Percentiles rank a stretch among this genome's conserved stretches.
Evolutionary conservation across 2,797 vertebrate species (phyloP).

Genomic region (Leptodactylus fallax): DNA sequence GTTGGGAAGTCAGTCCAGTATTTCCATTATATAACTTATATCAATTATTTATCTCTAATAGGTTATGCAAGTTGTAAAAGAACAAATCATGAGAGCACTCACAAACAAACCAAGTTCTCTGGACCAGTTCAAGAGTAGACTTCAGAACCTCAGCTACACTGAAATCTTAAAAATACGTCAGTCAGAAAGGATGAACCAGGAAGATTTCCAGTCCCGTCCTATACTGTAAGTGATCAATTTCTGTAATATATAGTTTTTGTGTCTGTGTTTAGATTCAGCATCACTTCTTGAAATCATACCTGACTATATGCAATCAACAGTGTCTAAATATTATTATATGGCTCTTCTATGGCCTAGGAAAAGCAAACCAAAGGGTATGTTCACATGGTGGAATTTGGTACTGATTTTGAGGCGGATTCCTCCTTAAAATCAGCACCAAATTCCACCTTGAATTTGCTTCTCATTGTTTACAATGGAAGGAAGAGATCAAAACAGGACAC

Average conservation of each 20-base stretch:
- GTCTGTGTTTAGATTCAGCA: no score
- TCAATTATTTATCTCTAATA: conserved; percentile 67
- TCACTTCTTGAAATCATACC: no score
- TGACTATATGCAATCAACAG: no score
- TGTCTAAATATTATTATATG: no score
- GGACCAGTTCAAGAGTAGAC: conserved; percentile 99
- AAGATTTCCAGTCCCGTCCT: conserved; percentile 98
- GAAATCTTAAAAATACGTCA: conserved; percentile 99
- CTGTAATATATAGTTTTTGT: not conserved
- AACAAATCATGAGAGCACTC: conserved; percentile 98
- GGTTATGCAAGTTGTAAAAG: conserved; percentile 99
- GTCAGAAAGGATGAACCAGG: conserved; percentile 99
- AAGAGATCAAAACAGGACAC: no score
- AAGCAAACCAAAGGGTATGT: no score
- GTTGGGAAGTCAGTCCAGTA: not conserved
- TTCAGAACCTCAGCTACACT: conserved; percentile 98
- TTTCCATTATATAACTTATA: conserved; percentile 52
- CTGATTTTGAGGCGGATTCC: no score
- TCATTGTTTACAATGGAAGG: no score
- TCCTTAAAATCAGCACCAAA: no score
- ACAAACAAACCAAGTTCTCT: conserved; percentile 98
- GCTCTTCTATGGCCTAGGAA: no score
- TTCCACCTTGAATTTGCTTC: no score
- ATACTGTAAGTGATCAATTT: conserved; percentile 86
- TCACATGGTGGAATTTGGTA: no score